Conservation (phyloP, 2,797 vertebrate genomes). For the Enteromius mattozi region DNA sequence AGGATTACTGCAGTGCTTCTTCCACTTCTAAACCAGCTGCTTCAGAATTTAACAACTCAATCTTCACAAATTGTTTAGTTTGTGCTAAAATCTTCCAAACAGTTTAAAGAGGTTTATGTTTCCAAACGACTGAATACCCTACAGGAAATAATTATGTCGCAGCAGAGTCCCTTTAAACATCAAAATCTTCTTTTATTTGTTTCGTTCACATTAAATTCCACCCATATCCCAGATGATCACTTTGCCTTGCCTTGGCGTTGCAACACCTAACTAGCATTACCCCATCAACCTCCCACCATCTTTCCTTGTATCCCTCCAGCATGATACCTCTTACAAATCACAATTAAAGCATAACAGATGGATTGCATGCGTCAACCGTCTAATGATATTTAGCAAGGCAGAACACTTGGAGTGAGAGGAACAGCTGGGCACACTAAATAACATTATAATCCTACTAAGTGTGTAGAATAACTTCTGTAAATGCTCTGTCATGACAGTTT, state of each 20-base stretch:
- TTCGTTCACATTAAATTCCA: not conserved
- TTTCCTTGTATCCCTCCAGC: conserved; percentile 14
- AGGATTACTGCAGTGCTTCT: conserved; percentile 41
- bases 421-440: conserved; percentile 32
- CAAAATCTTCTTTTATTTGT: conserved; percentile 8
- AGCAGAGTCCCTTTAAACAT: not conserved
- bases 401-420: conserved; percentile 36
- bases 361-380: conserved; percentile 56
- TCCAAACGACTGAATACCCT: conserved; percentile 8
- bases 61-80: conserved; percentile 26
- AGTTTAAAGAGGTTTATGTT: conserved; percentile 12
- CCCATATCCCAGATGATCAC: conserved; percentile 6
- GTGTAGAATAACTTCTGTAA: conserved; percentile 6
- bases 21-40: conserved; percentile 44
- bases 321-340: conserved; percentile 51
- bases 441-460: conserved; percentile 31
- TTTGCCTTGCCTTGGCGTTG: not conserved
- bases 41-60: conserved; percentile 29
- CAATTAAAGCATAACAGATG: conserved; percentile 63
- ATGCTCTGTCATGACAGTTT: conserved; percentile 2
- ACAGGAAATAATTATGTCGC: not conserved
- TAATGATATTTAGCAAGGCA: conserved; percentile 58
- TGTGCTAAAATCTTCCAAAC: conserved; percentile 16
- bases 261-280: conserved; percentile 26
- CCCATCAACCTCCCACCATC: conserved; percentile 10